Evolutionary conservation across 1,140 invertebrate genomes (phyloP).

Genomic region (Drosophila miranda): DNA sequence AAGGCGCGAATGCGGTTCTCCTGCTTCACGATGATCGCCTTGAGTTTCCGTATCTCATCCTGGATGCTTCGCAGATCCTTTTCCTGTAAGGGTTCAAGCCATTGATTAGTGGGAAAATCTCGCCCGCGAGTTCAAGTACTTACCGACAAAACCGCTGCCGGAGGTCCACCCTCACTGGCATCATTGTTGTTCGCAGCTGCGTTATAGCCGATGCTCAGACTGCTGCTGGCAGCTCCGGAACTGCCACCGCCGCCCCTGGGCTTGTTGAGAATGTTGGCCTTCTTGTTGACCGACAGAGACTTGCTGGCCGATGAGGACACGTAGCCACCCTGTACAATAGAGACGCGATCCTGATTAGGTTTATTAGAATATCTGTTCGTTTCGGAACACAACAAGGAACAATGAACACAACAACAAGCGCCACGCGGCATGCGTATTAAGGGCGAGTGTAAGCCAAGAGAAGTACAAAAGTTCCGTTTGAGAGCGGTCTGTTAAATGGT

Average conservation of each 20-base stretch:
- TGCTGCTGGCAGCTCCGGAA: slow-evolving; percentile 43
- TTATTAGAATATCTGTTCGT: slow-evolving; percentile 80
- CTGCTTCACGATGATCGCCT: slow-evolving; percentile 96
- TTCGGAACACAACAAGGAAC: slow-evolving; percentile 70
- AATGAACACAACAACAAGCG: slow-evolving; percentile 80
- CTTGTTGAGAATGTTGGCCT: slow-evolving; percentile 88
- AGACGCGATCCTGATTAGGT: slow-evolving; percentile 84
- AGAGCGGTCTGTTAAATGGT: slow-evolving; percentile 30
- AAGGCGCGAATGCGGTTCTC: slow-evolving; percentile 89
- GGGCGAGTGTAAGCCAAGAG: slow-evolving; percentile 42
- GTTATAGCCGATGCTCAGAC: slow-evolving; percentile 53
- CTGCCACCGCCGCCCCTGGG: slow-evolving; percentile 69
- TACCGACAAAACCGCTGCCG: slow-evolving; percentile 62
- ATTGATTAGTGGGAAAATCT: not conserved
- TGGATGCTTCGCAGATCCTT: slow-evolving; percentile 90
- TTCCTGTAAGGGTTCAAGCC: slow-evolving; percentile 78
- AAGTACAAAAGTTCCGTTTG: slow-evolving; percentile 7
- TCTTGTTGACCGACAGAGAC: slow-evolving; percentile 85
- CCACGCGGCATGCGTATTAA: slow-evolving; percentile 76
- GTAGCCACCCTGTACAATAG: slow-evolving; percentile 85
- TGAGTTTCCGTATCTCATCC: slow-evolving; percentile 94
- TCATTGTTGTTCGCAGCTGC: slow-evolving; percentile 72
- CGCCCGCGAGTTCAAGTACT: slow-evolving; percentile 13
- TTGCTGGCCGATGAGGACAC: slow-evolving; percentile 83
- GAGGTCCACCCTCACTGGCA: slow-evolving; percentile 51